Evolutionary conservation across 2,113 vertebrate genomes (phyloP).

Genomic region (Syngnathus typhle): DNA sequence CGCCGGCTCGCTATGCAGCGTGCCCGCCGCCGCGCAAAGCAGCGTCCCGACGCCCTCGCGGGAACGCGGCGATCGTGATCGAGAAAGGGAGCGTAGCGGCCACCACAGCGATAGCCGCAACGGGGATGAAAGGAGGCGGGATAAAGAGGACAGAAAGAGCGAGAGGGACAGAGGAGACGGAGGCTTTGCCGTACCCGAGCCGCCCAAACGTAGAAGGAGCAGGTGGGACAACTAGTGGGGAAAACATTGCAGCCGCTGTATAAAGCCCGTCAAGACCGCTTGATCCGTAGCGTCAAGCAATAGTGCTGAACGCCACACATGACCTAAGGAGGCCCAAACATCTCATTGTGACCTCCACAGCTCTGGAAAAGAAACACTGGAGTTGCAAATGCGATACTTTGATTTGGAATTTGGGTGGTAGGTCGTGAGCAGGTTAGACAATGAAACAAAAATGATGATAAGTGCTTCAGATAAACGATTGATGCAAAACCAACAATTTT

Average conservation of each 20-base stretch:
- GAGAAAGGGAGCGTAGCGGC: constrained; percentile 42
- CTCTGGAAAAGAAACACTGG: background rate
- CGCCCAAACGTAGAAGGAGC: constrained; percentile 93
- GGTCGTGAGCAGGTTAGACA: background rate
- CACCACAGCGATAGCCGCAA: constrained; percentile 56
- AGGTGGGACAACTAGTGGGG: constrained; percentile 91
- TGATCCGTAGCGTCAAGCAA: constrained; percentile 24
- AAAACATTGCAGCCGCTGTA: constrained; percentile 40
- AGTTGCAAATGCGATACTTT: background rate
- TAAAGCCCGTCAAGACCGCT: constrained; percentile 45
- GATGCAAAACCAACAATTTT: background rate
- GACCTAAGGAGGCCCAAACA: background rate
- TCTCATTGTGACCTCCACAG: background rate
- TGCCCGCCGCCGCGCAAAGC: constrained; percentile 41
- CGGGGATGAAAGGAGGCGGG: constrained; percentile 46
- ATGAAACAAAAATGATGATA: background rate
- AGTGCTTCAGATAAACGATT: background rate
- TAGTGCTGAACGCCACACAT: constrained; percentile 8
- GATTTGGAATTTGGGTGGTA: background rate
- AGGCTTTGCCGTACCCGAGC: constrained; percentile 89
- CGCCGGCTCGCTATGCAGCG: constrained; percentile 64
- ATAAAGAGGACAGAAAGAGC: constrained; percentile 40
- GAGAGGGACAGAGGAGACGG: constrained; percentile 72
- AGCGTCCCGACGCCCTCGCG: constrained; percentile 56
- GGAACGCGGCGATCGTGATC: constrained; percentile 60